phyloP scores from a whole-genome alignment of 2,888 invertebrate genomes.

The Rosalia funebris region DNA sequence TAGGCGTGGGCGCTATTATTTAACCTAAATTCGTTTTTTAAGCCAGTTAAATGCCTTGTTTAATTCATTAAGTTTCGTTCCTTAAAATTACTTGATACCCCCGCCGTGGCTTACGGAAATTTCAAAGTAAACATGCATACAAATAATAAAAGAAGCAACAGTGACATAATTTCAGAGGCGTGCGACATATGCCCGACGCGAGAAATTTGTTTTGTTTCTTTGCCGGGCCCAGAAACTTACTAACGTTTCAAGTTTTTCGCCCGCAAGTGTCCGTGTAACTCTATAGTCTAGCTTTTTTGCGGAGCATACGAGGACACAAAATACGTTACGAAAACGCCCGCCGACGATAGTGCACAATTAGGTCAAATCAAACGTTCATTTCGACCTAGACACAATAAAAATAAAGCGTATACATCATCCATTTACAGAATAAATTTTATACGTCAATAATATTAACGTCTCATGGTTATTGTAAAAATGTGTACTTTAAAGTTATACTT shows the following conservation, averaged over 20 bases:
- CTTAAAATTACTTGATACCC: constrained; percentile 3
- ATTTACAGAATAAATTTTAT: background rate
- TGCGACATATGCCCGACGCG: too few relatives aligned
- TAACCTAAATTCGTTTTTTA: background rate
- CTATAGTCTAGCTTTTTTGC: background rate
- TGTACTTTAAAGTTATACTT: too few relatives aligned
- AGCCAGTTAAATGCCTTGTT: constrained; percentile 1
- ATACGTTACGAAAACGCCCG: background rate
- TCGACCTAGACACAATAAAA: constrained; percentile 2
- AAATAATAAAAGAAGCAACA: background rate
- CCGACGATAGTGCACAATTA: background rate
- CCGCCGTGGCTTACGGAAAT: background rate
- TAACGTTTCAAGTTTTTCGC: too few relatives aligned
- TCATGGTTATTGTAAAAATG: too few relatives aligned
- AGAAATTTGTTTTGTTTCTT: background rate
- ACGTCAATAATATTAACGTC: too few relatives aligned
- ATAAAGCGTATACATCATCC: background rate
- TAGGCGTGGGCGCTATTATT: background rate
- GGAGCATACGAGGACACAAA: background rate
- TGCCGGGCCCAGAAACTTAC: too few relatives aligned
- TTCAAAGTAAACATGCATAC: constrained; percentile 14
- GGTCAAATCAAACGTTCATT: constrained; percentile 2
- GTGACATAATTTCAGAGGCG: background rate
- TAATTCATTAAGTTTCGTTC: background rate
- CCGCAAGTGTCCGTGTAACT: background rate